Evolutionary conservation across 2,888 invertebrate species (phyloP).

Genomic region (Epinotia nisella): DNA sequence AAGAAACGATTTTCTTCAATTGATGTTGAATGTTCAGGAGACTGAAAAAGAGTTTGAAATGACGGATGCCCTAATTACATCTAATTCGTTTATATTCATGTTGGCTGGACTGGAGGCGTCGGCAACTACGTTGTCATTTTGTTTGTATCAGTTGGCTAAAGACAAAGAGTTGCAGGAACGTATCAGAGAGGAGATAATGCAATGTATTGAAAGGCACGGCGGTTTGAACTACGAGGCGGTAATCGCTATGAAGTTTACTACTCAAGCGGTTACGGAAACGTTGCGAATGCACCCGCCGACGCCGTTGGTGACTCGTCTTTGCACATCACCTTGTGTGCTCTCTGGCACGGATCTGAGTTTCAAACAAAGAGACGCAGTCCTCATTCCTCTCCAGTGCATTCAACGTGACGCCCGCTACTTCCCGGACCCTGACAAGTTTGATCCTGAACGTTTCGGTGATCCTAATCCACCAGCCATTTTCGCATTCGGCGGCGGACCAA

Average conservation of each 20-base stretch:
- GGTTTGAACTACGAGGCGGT: constrained; percentile 75
- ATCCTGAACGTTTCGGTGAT: constrained; percentile 72
- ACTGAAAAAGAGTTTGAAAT: constrained; percentile 67
- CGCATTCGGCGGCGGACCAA: constrained; percentile 78
- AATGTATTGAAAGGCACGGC: constrained; percentile 62
- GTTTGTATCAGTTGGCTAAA: constrained; percentile 76
- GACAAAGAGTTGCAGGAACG: constrained; percentile 70
- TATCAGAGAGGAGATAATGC: constrained; percentile 67
- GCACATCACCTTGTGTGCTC: constrained; percentile 70
- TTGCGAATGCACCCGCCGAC: constrained; percentile 76
- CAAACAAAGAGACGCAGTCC: constrained; percentile 68
- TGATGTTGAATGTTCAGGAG: constrained; percentile 79
- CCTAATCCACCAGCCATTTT: constrained; percentile 70
- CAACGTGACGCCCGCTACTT: constrained; percentile 73
- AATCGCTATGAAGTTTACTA: constrained; percentile 68
- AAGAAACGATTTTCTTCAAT: constrained; percentile 76
- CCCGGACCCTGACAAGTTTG: constrained; percentile 73
- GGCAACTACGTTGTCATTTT: constrained; percentile 76
- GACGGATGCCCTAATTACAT: constrained; percentile 79
- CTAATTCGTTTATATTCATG: constrained; percentile 82
- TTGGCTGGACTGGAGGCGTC: constrained; percentile 79
- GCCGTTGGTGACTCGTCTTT: constrained; percentile 75
- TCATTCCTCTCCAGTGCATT: constrained; percentile 75
- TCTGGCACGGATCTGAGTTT: constrained; percentile 64
- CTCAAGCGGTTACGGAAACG: constrained; percentile 69